These are phyloP conservation scores for Acanthococcus lagerstroemiae DNA, from an alignment of 2,888 invertebrate species.

Conservation along the genomic window DNA sequence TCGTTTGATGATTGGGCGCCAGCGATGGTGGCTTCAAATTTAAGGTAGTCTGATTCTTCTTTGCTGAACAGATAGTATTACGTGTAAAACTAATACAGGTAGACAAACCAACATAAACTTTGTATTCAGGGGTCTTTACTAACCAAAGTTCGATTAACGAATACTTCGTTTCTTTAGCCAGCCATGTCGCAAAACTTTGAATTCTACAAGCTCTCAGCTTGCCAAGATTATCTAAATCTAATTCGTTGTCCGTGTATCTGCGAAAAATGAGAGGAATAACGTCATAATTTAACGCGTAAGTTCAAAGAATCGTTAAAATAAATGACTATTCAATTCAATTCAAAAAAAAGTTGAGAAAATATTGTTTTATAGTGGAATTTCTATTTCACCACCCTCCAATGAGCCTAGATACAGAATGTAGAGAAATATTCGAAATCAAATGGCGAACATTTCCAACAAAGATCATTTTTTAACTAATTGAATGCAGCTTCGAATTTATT, in stretches of 20 bases:
- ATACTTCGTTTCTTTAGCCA: slow-evolving; percentile 44
- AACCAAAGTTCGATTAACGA: slow-evolving; percentile 32
- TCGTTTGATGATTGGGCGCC: slow-evolving; percentile 41
- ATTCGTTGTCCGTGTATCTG: slow-evolving; percentile 43
- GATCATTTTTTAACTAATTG: too few relatives aligned
- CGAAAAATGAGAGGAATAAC: slow-evolving; percentile 4
- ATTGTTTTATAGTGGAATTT: too few relatives aligned
- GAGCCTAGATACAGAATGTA: too few relatives aligned
- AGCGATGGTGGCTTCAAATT: slow-evolving; percentile 26
- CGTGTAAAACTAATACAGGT: background rate
- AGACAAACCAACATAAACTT: too few relatives aligned
- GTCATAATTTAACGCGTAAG: background rate
- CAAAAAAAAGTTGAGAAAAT: too few relatives aligned
- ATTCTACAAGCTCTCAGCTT: slow-evolving; percentile 47
- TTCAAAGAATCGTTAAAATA: background rate
- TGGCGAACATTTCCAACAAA: too few relatives aligned
- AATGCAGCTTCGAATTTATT: too few relatives aligned
- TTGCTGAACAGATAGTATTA: slow-evolving; percentile 11
- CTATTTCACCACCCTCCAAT: too few relatives aligned
- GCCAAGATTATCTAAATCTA: slow-evolving; percentile 43
- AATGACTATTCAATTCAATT: too few relatives aligned
- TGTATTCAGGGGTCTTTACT: too few relatives aligned
- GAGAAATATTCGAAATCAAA: too few relatives aligned
- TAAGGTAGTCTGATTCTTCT: slow-evolving; percentile 26
- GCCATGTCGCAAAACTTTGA: slow-evolving; percentile 46